Evolutionary conservation across 2,797 vertebrate genomes (phyloP), one percentile per base, ranked within the genome.

Genomic region (Gallirallus australis): DNA sequence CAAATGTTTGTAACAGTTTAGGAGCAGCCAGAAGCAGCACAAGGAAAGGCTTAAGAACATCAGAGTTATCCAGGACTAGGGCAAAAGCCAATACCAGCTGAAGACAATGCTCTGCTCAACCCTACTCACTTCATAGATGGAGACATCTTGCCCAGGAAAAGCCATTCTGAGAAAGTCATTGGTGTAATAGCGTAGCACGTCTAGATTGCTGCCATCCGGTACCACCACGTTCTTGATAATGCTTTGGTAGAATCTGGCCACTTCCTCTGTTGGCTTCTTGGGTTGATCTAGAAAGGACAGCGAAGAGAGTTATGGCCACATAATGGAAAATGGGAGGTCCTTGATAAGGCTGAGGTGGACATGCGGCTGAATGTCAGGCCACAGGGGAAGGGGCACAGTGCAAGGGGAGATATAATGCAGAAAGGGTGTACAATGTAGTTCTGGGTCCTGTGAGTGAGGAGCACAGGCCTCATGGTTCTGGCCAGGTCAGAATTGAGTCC

Each of bases 341-440:
- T 61, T 12, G 1, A 60, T 18, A 53, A 12, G 15, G 17, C 21
- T 12, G 28, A 28, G 33, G 30, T 10, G 27, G 45, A 37, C 2
- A 3, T 0, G 37, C 1, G n/a, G 39, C 21, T 3, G 4, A 37
- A 24, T 3, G 20, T 27, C 7, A 60, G 30, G 54, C 25, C 37
- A 18, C 1, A 2, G n/a, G 11, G 27, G 59, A 35, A 33, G 54
- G 16, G 54, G 18, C 14, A 6, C 31, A 19, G 31, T 3, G 42
- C 61, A 56, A 47, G 73, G n/a, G 59, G 47, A 47, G 18, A 6
- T n/a, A 35, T 2, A n/a, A 50, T 1, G 24, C 28, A 12, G 24
- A 56, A 30, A 60, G 50, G 61, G 27, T 7, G 25, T 16, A 16
- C 35, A 39, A 25, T 3, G 1, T 47, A 17, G 28, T 18, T 39